Evolutionary conservation across 2,113 vertebrate species (phyloP), one percentile per base, ranked within the genome.

Genomic region (Chlorocebus sabaeus): DNA sequence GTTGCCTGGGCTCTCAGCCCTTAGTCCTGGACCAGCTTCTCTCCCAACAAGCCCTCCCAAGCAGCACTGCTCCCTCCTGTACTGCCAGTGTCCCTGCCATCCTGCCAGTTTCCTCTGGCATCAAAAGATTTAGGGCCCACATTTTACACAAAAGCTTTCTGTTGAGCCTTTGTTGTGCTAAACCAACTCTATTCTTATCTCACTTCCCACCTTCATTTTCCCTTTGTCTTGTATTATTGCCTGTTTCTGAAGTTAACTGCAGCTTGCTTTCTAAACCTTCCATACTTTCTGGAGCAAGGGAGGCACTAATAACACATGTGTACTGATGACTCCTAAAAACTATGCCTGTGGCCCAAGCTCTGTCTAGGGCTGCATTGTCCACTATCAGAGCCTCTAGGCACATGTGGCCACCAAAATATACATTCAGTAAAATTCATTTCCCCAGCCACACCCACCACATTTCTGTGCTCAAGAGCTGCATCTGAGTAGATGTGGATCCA

Each of bases 201-300:
- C 67, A 40, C 43, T 88, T 93, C n/a, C 57, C 89, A n/a, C 40
- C 27, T 70, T 67, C 45, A 45, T 81, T 93, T 80, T 38, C 50
- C 40, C 35, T 85, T 94, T 75, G 43, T 50, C 40, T 85, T 6
- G 0, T 84, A 75, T 96, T 81, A 35, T 87, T 18, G n/a, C 43
- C 30, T 50, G 14, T 76, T 72, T 92, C 59, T 90, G 80, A 92
- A 96, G 68, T 52, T 83, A 68, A 83, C 52, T 79, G 27, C 45
- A 52, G 83, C 25, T 93, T 90, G 7, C 73, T 94, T 70, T 72
- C n/a, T 80, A 93, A 95, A 87, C 45, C 35, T 89, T 76, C 40
- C 9, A 3, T 64, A 79, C 61, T 48, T 95, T 52, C 30, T 87
- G 80, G 20, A 78, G 75, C 22, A 81, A 52, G n/a, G 6, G 25